Evolutionary conservation across 2,888 invertebrate species (phyloP), one percentile per base, ranked within the genome.

Genomic region (Cheilosia scutellata): DNA sequence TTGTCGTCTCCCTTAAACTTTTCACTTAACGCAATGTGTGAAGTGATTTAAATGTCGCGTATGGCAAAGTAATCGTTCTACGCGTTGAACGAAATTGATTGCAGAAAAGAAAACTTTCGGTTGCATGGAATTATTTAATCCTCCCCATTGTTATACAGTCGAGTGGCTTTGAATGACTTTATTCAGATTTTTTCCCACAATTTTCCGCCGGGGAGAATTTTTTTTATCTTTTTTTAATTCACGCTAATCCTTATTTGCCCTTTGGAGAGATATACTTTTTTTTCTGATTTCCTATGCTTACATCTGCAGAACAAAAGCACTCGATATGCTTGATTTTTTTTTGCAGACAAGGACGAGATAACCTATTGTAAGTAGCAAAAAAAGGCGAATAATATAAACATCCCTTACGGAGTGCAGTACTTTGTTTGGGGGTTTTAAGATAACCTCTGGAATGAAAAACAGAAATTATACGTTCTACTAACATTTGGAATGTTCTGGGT

Each of bases 191-290:
- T 71, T 84, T 71, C 71, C 65, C 71, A 76, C 63, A 80, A 53
- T 42, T 79, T n/a, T 51, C 40, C 31, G 40, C 62, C 33, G n/a
- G 13, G 47, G 40, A 40, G 49, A 42, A 44, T 44, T 63, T 60
- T 55, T 49, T 57, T 57, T 37, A n/a, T 9, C 37, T 37, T 11
- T 70, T 68, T 79, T 70, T 75, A 84, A 84, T 75, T 86, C 80
- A 37, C 65, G 55, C 76, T 86, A 86, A 86, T 80, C 75, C 71
- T 80, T 71, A 71, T 86, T 86, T 86, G 84, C 66, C 75, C 75
- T 80, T 76, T 76, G 75, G 75, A 80, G 57, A 47, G 65, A 29
- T 16, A 9, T 13, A 11, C 33, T 16, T 57, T 53, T 63, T 84
- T 77, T 49, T 79, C 42, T 37, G 37, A 60, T 80, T 53, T 37